Base-by-base conservation (phyloP, 2,113 vertebrate species). In the Nannobrachium achirus region DNA sequence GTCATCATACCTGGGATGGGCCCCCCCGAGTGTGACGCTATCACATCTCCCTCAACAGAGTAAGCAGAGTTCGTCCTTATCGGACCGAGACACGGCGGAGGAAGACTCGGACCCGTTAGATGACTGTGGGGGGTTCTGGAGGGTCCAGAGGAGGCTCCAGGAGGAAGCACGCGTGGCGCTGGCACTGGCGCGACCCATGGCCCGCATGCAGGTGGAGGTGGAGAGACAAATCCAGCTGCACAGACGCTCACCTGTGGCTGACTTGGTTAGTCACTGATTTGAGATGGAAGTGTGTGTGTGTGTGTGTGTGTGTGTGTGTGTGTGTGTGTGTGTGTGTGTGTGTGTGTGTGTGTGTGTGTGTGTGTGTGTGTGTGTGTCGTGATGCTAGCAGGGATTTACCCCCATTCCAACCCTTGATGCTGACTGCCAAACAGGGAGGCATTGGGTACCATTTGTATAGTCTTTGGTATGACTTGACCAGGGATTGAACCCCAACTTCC, bases 191-290 rank as follows among this genome's bases (percentile, higher is more conserved):
- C 95, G 97, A 69, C 97, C 97, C 62, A 99, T 99, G 97, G 97
- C 97, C 63, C 96, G 96, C 65, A 99, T 99, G 97, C 97, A 99
- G 89, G 97, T 99, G 42, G 96, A 99, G 84, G 97, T 99, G 89
- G 97, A 99, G 79, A 77, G 92, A 65, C 91, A 93, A 62, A 97
- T 98, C 76, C 97, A 98, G 73, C 94, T 96, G 86, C 95, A 98
- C 87, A 96, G 96, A 88, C 96, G 98, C 64, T 99, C 97, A 1
- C 97, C 97, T 0, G 96, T 99, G 57, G 97, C 96, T 0, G 96
- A 99, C 83, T 90, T 99, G 73, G 97, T 99, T 77, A 94, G 97
- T 83, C 69, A 56, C 13, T 20, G 16, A 13, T 7, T 44, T 15
- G 6, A 13, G 16, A 6, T 20, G 11, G 10, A 8, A 13, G 11